A percentile compares a stretch with the other conserved stretches of the same genome.
phyloP scores from a whole-genome alignment of 1,140 invertebrate genomes.

The Danaus plexippus region DNA sequence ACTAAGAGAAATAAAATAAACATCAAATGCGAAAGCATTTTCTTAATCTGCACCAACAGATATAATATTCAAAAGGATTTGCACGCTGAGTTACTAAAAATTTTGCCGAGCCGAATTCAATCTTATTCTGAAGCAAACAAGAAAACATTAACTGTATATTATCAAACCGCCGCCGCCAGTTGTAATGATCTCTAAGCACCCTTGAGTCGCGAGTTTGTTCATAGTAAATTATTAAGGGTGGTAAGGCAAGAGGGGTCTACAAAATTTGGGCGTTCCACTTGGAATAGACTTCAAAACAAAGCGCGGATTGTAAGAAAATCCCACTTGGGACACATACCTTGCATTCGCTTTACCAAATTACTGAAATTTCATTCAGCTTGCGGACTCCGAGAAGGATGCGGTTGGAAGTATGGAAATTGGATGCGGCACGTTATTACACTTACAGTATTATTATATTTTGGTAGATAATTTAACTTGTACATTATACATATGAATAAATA shows the following conservation, averaged over 20 bases:
- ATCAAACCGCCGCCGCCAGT: conserved; percentile 30
- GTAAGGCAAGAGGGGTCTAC: conserved; percentile 22
- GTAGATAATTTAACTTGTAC: no score
- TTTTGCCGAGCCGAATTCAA: conserved; percentile 14
- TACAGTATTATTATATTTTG: no score
- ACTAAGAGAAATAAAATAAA: conserved; percentile 22
- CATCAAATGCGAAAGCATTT: conserved; percentile 30
- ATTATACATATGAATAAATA: no score
- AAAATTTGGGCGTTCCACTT: conserved; percentile 33
- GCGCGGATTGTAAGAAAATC: conserved; percentile 63
- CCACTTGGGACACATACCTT: conserved; percentile 54
- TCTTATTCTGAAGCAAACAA: conserved; percentile 28
- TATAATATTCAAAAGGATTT: conserved; percentile 32
- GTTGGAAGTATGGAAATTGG: conserved; percentile 19
- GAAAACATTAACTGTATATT: conserved; percentile 18
- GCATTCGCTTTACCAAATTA: conserved; percentile 69
- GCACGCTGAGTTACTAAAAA: conserved; percentile 16
- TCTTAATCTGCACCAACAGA: conserved; percentile 40
- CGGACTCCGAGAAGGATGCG: conserved; percentile 36
- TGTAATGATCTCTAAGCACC: conserved; percentile 23
- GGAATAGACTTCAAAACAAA: conserved; percentile 63
- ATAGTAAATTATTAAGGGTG: conserved; percentile 9
- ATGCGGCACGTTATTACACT: no score
- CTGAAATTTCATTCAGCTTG: conserved; percentile 68
- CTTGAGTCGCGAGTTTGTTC: conserved; percentile 17